Base-by-base conservation (phyloP, 1,140 invertebrate genomes). In the Lasioglossum albipes region DNA sequence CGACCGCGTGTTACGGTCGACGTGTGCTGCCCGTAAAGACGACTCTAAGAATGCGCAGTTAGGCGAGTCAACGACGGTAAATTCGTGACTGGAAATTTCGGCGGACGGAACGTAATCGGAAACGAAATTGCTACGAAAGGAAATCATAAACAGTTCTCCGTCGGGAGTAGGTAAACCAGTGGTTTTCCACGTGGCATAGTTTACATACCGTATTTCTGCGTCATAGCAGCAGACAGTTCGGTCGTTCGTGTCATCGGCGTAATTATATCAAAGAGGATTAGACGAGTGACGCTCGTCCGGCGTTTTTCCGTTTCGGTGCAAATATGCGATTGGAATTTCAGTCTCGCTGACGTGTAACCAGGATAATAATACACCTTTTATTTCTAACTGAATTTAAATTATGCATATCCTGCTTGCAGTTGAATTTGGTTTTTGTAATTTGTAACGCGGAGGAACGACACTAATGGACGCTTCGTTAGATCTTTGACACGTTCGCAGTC, bases 231-330 rank as follows among this genome's bases (percentile, higher is more conserved):
- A n/a, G 27, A 36, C 9, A 7, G 10, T 41, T 45, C 22, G 36
- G 36, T 67, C 76, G 62, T 73, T 65, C 66, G 31, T 71, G 70
- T 82, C 71, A 65, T 74, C 42, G 45, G 45, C 13, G 42, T 76
- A 85, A 85, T 85, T 85, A 84, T 59, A 75, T 81, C 64, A 76
- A 84, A 76, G 18, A 68, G 57, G n/a, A 79, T 78, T 75, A 84
- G 27, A 2, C 54, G 22, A 27, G 54, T 31, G 13, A 31, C 74
- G 65, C n/a, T 52, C 27, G n/a, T 75, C 27, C 57, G 54, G 16
- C 6, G 31, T 42, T 65, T 75, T 70, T 65, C 16, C 20, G 36
- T 36, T 36, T 36, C 36, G 36, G 3, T 36, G 36, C 1, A 36
- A 36, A 36, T 36, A 36, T 36, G 36, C 36, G 36, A 36, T 36